phyloP scores from a whole-genome alignment of 2,113 vertebrate species.

The Hirundichthys speculiger region DNA sequence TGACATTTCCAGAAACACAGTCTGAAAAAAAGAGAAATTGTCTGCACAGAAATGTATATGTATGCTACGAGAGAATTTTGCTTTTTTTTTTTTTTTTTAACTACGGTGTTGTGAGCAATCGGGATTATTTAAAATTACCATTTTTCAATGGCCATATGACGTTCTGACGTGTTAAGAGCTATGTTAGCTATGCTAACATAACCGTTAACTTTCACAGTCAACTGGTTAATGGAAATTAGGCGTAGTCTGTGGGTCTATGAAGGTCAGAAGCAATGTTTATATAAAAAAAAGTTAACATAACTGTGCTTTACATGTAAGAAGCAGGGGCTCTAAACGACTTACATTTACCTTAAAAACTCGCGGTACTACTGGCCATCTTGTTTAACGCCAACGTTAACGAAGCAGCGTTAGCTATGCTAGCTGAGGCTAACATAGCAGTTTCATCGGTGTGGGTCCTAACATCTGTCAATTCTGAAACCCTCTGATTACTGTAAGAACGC shows the following conservation, averaged over 20 bases:
- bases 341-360: constrained; percentile 18
- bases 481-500: fast-evolving
- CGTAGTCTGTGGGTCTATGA: too few species aligned
- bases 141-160: neutral
- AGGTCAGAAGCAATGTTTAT: too few species aligned
- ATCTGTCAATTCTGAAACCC: neutral
- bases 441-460: neutral
- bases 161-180: neutral
- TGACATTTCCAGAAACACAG: too few species aligned
- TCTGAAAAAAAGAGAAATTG: too few species aligned
- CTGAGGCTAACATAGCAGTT: constrained; percentile 18
- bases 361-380: constrained; percentile 50
- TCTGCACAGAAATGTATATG: too few species aligned
- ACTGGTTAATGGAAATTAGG: too few species aligned
- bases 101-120: too few species aligned
- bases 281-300: neutral
- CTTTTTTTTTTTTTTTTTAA: too few species aligned
- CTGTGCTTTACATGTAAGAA: neutral
- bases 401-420: constrained; percentile 3
- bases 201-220: constrained; percentile 10
- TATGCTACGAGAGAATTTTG: too few species aligned
- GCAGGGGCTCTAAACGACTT: too few species aligned
- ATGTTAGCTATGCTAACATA: constrained; percentile 20
- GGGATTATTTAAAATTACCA: fast-evolving
- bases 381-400: constrained; percentile 41